phyloP scores from a whole-genome alignment of 2,113 vertebrate genomes.

The Donacobius atricapilla region DNA sequence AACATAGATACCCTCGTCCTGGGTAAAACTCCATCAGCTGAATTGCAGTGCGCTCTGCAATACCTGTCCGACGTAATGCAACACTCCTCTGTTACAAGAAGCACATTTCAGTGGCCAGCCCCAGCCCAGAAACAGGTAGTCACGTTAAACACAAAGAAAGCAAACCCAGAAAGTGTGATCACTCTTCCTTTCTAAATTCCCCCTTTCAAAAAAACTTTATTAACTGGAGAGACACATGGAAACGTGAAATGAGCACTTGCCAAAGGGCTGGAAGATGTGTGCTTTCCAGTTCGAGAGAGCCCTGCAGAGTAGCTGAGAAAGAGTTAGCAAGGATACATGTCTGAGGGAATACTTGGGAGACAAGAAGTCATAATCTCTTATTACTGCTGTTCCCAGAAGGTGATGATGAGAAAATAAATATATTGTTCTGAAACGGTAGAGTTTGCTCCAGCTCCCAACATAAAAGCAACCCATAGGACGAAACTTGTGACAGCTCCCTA shows the following conservation, averaged over 20 bases:
- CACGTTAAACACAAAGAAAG: background rate
- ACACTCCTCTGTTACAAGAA: background rate
- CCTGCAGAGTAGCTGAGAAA: background rate
- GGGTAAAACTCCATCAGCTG: background rate
- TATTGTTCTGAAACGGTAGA: background rate
- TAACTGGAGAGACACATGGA: background rate
- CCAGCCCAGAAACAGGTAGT: background rate
- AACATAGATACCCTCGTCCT: background rate
- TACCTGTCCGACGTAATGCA: background rate
- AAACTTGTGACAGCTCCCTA: background rate
- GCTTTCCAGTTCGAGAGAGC: background rate
- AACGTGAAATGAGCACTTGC: background rate
- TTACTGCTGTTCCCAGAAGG: background rate
- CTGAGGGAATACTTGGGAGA: background rate
- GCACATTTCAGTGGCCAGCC: background rate
- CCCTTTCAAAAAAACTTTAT: background rate
- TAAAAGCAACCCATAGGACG: background rate
- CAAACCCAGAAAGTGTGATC: background rate
- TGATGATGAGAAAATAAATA: background rate
- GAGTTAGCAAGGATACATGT: background rate
- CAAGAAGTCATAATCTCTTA: background rate
- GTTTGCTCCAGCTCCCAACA: background rate
- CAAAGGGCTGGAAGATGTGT: background rate
- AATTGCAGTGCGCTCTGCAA: background rate
- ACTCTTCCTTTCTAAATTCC: background rate